These are phyloP conservation scores for Malaclemys terrapin DNA, from an alignment of 2,113 vertebrate genomes.

Conservation along the genomic window DNA sequence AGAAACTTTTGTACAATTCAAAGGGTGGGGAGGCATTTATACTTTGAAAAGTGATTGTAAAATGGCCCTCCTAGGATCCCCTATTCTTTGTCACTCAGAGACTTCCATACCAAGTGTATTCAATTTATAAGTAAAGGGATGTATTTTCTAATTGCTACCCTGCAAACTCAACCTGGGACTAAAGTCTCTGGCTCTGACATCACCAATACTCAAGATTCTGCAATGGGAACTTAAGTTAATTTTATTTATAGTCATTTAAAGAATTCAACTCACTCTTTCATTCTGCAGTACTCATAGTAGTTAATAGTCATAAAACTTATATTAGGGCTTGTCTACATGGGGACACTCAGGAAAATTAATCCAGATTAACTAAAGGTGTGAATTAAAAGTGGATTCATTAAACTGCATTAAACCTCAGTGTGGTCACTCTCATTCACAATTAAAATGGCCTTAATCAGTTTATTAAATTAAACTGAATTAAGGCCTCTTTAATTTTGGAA, in stretches of 20 bases:
- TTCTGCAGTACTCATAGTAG: not conserved
- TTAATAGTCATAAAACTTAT: not conserved
- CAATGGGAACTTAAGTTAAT: not conserved
- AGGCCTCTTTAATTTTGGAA: too few species aligned
- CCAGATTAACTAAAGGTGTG: too few species aligned
- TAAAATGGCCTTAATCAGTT: too few species aligned
- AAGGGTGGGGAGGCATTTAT: rapidly evolving
- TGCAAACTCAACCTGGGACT: not conserved
- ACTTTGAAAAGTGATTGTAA: not conserved
- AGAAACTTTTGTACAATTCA: not conserved
- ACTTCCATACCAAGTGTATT: not conserved
- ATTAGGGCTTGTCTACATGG: too few species aligned
- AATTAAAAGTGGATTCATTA: too few species aligned
- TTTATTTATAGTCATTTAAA: not conserved
- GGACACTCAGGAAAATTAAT: too few species aligned
- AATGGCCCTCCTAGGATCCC: not conserved
- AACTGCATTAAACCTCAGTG: too few species aligned
- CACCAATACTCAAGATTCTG: not conserved
- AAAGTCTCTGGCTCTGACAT: not conserved
- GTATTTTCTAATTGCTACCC: not conserved
- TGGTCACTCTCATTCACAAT: too few species aligned
- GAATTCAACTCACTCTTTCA: not conserved
- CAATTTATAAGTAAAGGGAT: not conserved
- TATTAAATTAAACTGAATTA: too few species aligned
- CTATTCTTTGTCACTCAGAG: not conserved